Conservation (phyloP, 2,797 vertebrate genomes). For the Sebastes itinus region DNA sequence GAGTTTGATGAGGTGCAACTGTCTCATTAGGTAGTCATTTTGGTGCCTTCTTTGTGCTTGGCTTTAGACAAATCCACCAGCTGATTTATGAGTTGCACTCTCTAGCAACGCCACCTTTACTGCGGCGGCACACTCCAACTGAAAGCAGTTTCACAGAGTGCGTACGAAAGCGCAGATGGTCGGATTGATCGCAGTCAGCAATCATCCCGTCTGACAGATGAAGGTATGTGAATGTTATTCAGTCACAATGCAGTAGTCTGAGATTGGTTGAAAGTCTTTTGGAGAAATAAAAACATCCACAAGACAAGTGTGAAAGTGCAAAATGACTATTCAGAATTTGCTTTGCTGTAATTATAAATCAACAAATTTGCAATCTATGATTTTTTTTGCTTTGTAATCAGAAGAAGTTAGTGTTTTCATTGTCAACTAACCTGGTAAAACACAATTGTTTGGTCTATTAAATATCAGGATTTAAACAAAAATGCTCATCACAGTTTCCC, state of each 20-base stretch:
- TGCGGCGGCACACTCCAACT: not conserved
- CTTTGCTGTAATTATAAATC: not conserved
- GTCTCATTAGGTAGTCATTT: constrained; percentile 21
- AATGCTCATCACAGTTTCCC: not conserved
- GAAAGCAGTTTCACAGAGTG: constrained; percentile 4
- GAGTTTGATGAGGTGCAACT: constrained; percentile 30
- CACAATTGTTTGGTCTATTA: not conserved
- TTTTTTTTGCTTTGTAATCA: not conserved
- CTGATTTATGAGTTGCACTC: constrained; percentile 27
- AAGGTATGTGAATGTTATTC: not conserved
- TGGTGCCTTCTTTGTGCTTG: not conserved
- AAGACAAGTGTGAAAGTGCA: not conserved
- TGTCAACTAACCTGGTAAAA: not conserved
- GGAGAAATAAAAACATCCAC: not conserved
- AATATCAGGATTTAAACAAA: not conserved
- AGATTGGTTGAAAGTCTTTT: not conserved
- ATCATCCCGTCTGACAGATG: constrained; percentile 19
- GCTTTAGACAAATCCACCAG: not conserved
- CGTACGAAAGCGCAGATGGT: constrained; percentile 17
- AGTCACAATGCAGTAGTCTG: not conserved
- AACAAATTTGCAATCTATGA: not conserved
- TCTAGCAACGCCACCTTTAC: not conserved
- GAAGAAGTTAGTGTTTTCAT: not conserved
- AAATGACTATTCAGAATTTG: not conserved
- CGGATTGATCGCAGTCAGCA: constrained; percentile 17